A percentile compares a stretch with the other conserved stretches of the same genome.
Conservation (phyloP, 2,888 invertebrate genomes). For the Chalcis sispes region DNA sequence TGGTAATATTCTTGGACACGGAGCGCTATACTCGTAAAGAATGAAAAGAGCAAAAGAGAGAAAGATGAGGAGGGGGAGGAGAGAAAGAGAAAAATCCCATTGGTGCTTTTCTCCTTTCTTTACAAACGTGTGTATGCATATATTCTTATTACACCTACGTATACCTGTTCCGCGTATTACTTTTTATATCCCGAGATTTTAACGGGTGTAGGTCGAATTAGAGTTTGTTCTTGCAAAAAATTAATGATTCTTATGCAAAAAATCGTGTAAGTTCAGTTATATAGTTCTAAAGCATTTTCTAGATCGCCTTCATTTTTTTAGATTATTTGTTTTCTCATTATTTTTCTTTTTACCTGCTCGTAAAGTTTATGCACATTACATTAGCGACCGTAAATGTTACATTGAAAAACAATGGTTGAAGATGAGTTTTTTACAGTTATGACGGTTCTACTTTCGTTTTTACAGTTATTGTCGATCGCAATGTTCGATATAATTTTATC, state of each 20-base stretch:
- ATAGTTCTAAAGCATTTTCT: too few species aligned
- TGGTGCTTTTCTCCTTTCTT: background rate
- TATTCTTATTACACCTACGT: background rate
- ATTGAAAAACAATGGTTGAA: too few species aligned
- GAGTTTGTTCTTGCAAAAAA: conserved; percentile 18
- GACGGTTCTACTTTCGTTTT: too few species aligned
- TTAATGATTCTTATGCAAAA: conserved; percentile 2
- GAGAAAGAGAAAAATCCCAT: conserved; percentile 19
- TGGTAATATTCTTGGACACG: conserved; percentile 30
- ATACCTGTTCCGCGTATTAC: conserved; percentile 10
- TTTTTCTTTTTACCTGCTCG: too few species aligned
- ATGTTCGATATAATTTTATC: too few species aligned
- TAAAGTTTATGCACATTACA: too few species aligned
- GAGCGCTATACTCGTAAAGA: conserved; percentile 17
- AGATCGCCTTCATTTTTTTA: too few species aligned
- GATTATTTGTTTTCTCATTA: too few species aligned
- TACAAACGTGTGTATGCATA: background rate
- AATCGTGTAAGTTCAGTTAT: too few species aligned
- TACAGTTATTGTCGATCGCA: too few species aligned
- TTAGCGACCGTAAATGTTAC: too few species aligned
- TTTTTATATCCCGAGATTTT: conserved; percentile 9
- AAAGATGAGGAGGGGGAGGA: background rate
- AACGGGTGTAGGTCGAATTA: background rate
- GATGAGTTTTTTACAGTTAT: too few species aligned
- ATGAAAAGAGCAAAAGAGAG: background rate